Conservation (phyloP, 2,888 invertebrate genomes). For the Limnephilus auricula region DNA sequence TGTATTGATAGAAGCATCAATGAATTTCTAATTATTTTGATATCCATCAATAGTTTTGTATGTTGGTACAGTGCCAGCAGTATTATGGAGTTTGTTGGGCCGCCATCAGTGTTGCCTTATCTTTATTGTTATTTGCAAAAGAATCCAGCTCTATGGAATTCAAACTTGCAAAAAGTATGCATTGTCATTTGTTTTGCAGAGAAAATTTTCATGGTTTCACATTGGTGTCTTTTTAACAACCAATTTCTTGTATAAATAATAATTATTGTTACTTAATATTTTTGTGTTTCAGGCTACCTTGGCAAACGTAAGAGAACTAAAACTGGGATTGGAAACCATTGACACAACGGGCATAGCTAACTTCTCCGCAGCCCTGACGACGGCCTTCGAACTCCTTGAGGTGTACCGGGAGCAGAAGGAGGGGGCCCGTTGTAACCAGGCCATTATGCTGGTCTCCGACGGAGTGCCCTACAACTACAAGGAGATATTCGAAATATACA, state of each 20-base stretch:
- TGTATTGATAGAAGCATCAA: neutral
- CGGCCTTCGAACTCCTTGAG: constrained; percentile 92
- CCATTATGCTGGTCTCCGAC: constrained; percentile 99
- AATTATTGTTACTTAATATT: neutral
- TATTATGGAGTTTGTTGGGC: neutral
- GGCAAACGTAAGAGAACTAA: constrained; percentile 89
- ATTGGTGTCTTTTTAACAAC: neutral
- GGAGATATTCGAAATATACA: constrained; percentile 93
- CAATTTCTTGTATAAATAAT: neutral
- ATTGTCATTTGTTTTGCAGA: neutral
- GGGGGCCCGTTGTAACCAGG: constrained; percentile 86
- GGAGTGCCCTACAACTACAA: constrained; percentile 97
- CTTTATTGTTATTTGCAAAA: neutral
- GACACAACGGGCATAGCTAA: constrained; percentile 94
- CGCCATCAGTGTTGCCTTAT: neutral
- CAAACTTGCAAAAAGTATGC: neutral
- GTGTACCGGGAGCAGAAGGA: constrained; percentile 80
- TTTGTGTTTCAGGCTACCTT: constrained; percentile 83
- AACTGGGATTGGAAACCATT: constrained; percentile 86
- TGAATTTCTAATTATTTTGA: neutral
- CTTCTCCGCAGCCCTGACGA: constrained; percentile 91
- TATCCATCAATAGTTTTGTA: neutral
- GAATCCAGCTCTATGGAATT: neutral
- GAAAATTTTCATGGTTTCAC: neutral
- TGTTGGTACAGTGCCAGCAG: neutral